phyloP scores from a whole-genome alignment of 2,888 invertebrate species.

The Hirtodrosophila alboralis region DNA sequence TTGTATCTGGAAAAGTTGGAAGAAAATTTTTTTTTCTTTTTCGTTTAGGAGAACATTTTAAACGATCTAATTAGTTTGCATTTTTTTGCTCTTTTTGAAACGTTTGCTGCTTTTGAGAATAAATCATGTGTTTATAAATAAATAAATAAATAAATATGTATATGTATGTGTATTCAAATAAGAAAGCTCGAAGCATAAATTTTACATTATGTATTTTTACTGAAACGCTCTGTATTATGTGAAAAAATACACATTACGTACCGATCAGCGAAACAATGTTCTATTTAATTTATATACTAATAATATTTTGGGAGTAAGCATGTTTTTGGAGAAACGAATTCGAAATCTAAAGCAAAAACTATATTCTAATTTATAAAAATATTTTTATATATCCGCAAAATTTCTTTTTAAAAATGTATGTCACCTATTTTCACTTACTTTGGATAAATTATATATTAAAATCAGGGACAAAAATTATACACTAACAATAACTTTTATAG shows the following conservation, averaged over 20 bases:
- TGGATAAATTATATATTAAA: no score
- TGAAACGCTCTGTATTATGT: slow-evolving; percentile 70
- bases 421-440: no score
- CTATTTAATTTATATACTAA: slow-evolving; percentile 1
- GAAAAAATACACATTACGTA: slow-evolving; percentile 70
- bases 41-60: slow-evolving; percentile 15
- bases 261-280: slow-evolving; percentile 32
- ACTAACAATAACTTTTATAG: no score
- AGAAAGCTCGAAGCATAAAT: slow-evolving; percentile 72
- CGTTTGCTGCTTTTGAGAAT: slow-evolving; percentile 51
- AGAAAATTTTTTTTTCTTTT: slow-evolving; percentile 13
- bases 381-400: slow-evolving; percentile 49
- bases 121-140: slow-evolving; percentile 69
- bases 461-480: no score
- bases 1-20: slow-evolving; percentile 44
- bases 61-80: slow-evolving; percentile 27
- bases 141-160: slow-evolving; percentile 49
- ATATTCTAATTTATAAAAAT: neutral
- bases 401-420: no score
- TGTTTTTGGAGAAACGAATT: no score
- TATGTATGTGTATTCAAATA: slow-evolving; percentile 71
- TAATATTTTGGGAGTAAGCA: neutral
- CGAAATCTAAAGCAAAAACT: no score
- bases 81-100: slow-evolving; percentile 33
- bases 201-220: slow-evolving; percentile 59